Conservation (phyloP, 1,140 invertebrate species). For the Lordiphosa clarofinis region DNA sequence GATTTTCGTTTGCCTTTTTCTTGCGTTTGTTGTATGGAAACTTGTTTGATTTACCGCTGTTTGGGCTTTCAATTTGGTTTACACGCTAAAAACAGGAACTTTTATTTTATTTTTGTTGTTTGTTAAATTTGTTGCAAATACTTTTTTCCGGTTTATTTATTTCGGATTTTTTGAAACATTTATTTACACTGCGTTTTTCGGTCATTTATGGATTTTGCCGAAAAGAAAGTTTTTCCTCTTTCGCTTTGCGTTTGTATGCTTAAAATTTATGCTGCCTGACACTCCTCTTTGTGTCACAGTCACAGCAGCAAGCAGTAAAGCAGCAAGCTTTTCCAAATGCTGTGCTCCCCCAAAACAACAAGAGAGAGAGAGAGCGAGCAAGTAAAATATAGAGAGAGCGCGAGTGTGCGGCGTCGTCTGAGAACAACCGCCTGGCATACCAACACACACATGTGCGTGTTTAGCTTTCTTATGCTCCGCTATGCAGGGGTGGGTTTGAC, state of each 20-base stretch:
- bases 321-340: constrained; percentile 16
- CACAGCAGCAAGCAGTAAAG: constrained; percentile 1
- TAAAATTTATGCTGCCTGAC: constrained; percentile 73
- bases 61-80: constrained; percentile 49
- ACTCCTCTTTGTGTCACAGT: constrained; percentile 72
- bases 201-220: constrained; percentile 48
- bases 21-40: constrained; percentile 42
- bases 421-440: constrained; percentile 39
- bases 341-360: constrained; percentile 4
- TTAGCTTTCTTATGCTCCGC: constrained; percentile 25
- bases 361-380: constrained; percentile 16
- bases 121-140: neutral
- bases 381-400: constrained; percentile 10
- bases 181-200: constrained; percentile 48
- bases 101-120: constrained; percentile 2
- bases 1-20: constrained; percentile 16
- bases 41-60: constrained; percentile 73
- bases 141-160: constrained; percentile 38
- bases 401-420: constrained; percentile 7
- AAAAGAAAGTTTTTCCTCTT: constrained; percentile 39
- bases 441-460: constrained; percentile 46
- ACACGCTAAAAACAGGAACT: constrained; percentile 21
- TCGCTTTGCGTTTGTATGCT: constrained; percentile 69
- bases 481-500: constrained; percentile 28
- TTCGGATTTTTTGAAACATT: constrained; percentile 26